Evolutionary conservation across 2,113 vertebrate species (phyloP), one percentile per base, ranked within the genome.

Genomic region (Psilopsiagon aurifrons): DNA sequence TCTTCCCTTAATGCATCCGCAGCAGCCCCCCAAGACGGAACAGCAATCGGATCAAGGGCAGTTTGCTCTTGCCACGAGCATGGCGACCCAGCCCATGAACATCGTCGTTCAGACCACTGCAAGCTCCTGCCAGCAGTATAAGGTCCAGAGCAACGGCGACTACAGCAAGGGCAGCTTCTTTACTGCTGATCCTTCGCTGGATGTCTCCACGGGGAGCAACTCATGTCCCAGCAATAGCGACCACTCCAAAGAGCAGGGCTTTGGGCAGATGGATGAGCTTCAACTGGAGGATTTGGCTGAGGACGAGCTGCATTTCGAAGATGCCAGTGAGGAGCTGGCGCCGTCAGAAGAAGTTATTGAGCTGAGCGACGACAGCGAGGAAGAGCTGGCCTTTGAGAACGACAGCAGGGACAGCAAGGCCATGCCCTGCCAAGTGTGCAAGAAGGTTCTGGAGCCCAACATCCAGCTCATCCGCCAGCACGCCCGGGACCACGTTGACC

Each of bases 321-420:
- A 98, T 0, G 88, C 97, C 33, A 3, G 98, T 16, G 97, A 98
- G 60, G 98, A 99, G 97, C 97, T 98, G 6, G 98, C 97, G 9
- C 98, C 99, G 0, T 97, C 98, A 0, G 99, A 98, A 14, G 99
- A 99, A 54, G 98, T 99, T 46, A 99, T 99, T 1, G 99, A 99
- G 94, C 97, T 99, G 92, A 99, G 99, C 0, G 99, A 99, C 0
- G 99, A 99, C 24, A 99, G 99, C 2, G 99, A 99, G 17, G 99
- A 99, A 1, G 99, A 99, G 17, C 96, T 99, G 49, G 98, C 99
- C 73, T 99, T 98, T 2, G 99, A 99, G 91, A 98, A 46, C 2
- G 97, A 98, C 44, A 87, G 54, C 88, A 93, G 96, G 54, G 98
- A 98, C n/a, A 98, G 95, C 80, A 98, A 97, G 85, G 97, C 95